These are phyloP conservation scores for Centruroides sculpturatus DNA, from an alignment of 1,140 invertebrate species.

Conservation along the genomic window DNA sequence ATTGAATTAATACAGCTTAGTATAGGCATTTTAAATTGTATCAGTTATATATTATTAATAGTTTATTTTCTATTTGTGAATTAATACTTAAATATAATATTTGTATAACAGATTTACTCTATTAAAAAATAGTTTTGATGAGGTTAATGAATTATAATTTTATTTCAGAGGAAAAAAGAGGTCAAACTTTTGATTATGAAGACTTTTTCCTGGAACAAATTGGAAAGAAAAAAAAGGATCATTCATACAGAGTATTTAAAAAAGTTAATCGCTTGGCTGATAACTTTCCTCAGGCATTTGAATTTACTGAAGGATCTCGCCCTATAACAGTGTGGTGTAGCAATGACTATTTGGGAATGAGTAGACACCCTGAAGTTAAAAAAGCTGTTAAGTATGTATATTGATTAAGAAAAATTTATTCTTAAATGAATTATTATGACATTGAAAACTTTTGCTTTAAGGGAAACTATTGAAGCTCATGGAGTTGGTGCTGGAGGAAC, in stretches of 20 bases:
- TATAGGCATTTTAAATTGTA: too few relatives aligned
- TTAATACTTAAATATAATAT: too few relatives aligned
- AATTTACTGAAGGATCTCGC: slow-evolving; percentile 50
- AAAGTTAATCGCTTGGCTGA: slow-evolving; percentile 75
- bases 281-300: slow-evolving; percentile 70
- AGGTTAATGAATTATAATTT: neutral
- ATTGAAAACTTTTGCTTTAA: slow-evolving; percentile 18
- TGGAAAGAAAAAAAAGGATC: slow-evolving; percentile 82
- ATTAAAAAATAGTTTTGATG: neutral
- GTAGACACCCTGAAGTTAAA: slow-evolving; percentile 73
- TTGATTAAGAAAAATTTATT: neutral
- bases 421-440: neutral
- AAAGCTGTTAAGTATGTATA: slow-evolving; percentile 50
- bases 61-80: too few relatives aligned
- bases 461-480: slow-evolving; percentile 64
- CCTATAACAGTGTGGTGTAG: slow-evolving; percentile 95
- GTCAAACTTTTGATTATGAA: slow-evolving; percentile 60
- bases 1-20: too few relatives aligned
- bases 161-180: neutral
- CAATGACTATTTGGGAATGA: slow-evolving; percentile 95
- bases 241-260: slow-evolving; percentile 93
- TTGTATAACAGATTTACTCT: neutral
- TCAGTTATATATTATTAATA: too few relatives aligned
- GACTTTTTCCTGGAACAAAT: slow-evolving; percentile 83
- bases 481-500: slow-evolving; percentile 93